Evolutionary conservation across 2,113 vertebrate genomes (phyloP).

Genomic region (Chauna torquata): DNA sequence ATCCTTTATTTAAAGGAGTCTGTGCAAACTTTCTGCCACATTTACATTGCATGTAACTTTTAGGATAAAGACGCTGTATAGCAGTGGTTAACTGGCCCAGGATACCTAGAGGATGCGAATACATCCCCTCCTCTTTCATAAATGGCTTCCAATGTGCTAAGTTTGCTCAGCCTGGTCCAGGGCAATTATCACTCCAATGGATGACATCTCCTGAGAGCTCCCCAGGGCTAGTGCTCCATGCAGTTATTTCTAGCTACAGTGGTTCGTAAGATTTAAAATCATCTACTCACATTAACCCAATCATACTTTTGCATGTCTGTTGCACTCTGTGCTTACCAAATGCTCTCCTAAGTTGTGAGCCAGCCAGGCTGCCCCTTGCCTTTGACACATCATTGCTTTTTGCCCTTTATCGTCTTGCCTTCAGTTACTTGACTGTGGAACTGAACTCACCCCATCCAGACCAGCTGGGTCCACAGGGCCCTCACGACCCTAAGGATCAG

Average conservation of each 20-base stretch:
- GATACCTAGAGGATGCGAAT: neutral
- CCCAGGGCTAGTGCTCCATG: neutral
- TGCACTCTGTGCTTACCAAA: neutral
- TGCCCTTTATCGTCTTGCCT: neutral
- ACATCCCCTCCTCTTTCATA: neutral
- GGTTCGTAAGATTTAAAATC: neutral
- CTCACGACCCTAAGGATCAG: fast-evolving
- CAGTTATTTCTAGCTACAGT: constrained; percentile 29
- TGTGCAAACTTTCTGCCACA: neutral
- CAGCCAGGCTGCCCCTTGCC: neutral
- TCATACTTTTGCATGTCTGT: neutral
- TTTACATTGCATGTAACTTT: neutral
- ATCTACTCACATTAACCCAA: neutral
- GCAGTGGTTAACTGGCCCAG: neutral
- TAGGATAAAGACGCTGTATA: neutral
- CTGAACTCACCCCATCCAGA: neutral
- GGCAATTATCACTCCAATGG: neutral
- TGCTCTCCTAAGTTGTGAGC: neutral
- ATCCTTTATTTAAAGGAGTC: constrained; percentile 18
- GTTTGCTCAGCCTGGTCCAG: constrained; percentile 25
- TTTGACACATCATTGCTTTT: neutral
- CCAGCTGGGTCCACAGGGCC: neutral
- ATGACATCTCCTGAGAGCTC: constrained; percentile 44
- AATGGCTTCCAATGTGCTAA: neutral
- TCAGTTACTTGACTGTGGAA: neutral